Evolutionary conservation across 2,888 invertebrate genomes (phyloP), one percentile per base, ranked within the genome.

Genomic region (Lasioglossum vierecki): DNA sequence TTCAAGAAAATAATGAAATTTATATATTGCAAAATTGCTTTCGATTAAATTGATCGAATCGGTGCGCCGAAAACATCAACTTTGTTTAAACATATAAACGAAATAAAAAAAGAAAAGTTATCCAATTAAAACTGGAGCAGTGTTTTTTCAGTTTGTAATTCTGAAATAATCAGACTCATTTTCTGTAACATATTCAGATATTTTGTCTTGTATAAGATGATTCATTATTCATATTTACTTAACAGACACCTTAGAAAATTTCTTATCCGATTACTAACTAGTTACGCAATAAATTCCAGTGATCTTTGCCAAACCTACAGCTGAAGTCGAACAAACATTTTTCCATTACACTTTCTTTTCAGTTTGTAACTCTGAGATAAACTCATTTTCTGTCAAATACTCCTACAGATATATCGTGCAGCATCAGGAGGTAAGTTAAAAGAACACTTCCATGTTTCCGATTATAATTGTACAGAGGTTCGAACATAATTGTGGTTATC

Each of bases 401-500:
- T n/a, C 11, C 1, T 11, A n/a, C 15, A 63, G 63, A 5, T 15
- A 22, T 22, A 30, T 26, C 13, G 3, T 30, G 2, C 13, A 6
- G 26, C 30, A 63, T 63, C 30, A 30, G 15, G 1, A 30, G 30
- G 39, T 35, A 35, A 39, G 4, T 9, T 35, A 18, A 39, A 68
- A 15, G 35, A 68, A 68, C 39, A 68, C 39, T 22, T 39, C 4
- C 35, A 8, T 11, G 66, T 68, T 68, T 39, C 35, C 66, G 22
- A 18, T 76, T 39, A n/a, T 79, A 60, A 71, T 78, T 73, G 13
- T 30, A 66, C 66, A 26, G 76, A 72, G 77, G 57, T 76, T 79
- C 87, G 90, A 87, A 89, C 90, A 89, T 91, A 91, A 92, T 93
- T 89, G 88, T 80, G 89, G 85, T 84, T 84, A 86, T 83, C 85